Evolutionary conservation across 2,888 invertebrate genomes (phyloP), one percentile per base, ranked within the genome.

Genomic region (Cacoxenus indagator): DNA sequence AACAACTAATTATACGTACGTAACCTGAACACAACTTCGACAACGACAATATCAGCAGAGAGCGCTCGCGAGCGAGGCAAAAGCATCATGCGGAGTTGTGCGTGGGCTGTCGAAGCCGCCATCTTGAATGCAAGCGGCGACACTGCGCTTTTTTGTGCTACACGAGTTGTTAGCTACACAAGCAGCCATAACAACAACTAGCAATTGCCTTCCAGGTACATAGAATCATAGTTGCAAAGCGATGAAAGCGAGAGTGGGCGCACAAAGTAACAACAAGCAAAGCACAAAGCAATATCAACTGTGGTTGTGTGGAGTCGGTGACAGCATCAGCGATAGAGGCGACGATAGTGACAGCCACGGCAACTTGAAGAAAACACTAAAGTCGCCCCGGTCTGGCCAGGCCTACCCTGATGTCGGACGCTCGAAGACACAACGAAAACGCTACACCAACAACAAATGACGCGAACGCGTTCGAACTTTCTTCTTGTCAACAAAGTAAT

Each of bases 241-340:
- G 74, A 76, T 74, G 76, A 81, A 84, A 84, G 76, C 76, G 77
- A 81, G 78, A 84, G 83, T 81, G 74, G 55, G 57, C 68, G 70
- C 37, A 51, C 48, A n/a, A 65, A 37, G 31, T 55, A 48, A 26
- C 9, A n/a, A 61, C 17, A 48, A 48, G 8, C 19, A 48, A 48
- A 48, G n/a, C n/a, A n/a, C n/a, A n/a, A n/a, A n/a, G 31, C 0
- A 9, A 9, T 8, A 31, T 31, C 6, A 31, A 31, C 31, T 46
- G 46, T 6, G n/a, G 17, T n/a, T 4, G 46, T 46, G 2, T 46
- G 46, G 14, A 46, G 14, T 5, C 46, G 4, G 14, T 46, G 17
- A 64, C 45, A 64, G 17, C 24, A 46, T 11, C 26, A 46, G 19
- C 1, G 46, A 26, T 0, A 64, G 26, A 24, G 24, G n/a, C 46